Conservation (phyloP, 2,888 invertebrate species). For the Clistopyga incitator region DNA sequence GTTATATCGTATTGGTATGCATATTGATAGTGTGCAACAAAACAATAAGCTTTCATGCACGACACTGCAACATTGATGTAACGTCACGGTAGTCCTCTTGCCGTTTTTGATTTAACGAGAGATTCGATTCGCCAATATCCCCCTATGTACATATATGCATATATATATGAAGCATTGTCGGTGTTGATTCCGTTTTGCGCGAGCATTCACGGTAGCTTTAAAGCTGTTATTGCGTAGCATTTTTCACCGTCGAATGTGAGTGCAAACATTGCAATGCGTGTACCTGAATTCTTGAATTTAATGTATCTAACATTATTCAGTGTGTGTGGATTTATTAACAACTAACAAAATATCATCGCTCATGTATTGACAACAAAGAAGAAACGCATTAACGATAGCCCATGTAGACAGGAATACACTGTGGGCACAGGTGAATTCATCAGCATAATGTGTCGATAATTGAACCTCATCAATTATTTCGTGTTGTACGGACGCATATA, state of each 20-base stretch:
- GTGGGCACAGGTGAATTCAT: too few relatives aligned
- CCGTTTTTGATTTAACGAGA: conserved; percentile 51
- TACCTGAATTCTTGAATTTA: conserved; percentile 3
- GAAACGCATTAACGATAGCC: too few relatives aligned
- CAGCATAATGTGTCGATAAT: conserved; percentile 2
- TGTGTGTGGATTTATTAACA: background rate
- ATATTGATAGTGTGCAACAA: background rate
- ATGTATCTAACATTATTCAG: background rate
- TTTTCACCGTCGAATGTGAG: conserved; percentile 22
- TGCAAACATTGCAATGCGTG: background rate
- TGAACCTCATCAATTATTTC: background rate
- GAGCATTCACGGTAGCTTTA: conserved; percentile 36
- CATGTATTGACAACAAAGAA: background rate
- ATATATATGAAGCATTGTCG: conserved; percentile 4
- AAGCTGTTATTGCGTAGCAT: conserved; percentile 30
- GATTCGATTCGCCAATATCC: conserved; percentile 15
- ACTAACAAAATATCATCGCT: conserved; percentile 18
- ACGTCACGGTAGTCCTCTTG: conserved; percentile 40
- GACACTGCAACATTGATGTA: conserved; percentile 38
- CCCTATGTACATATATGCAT: conserved; percentile 16
- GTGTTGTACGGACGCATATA: background rate
- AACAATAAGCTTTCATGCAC: conserved; percentile 12
- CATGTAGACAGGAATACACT: too few relatives aligned
- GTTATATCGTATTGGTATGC: background rate
- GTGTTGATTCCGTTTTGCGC: conserved; percentile 37